A percentile compares a stretch with the other conserved stretches of the same genome.
These are phyloP conservation scores for Leuctra nigra DNA, from an alignment of 2,888 invertebrate genomes.

Conservation along the genomic window DNA sequence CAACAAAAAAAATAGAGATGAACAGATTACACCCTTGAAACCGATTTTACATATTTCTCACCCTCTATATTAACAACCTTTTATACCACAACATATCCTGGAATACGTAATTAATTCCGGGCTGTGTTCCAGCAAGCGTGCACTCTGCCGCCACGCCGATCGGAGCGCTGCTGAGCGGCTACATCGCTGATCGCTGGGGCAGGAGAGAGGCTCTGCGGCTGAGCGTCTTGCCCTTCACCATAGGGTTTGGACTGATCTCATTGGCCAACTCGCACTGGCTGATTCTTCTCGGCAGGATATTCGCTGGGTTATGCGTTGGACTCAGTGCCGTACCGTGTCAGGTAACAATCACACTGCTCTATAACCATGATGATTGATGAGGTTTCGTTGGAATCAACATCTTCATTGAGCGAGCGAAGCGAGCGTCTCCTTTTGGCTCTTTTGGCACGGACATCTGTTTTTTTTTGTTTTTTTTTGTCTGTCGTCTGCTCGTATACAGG, in stretches of 20 bases:
- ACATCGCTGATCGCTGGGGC: slow-evolving; percentile 63
- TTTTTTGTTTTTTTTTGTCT: no score
- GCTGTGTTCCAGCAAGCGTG: slow-evolving; percentile 64
- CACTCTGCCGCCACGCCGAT: slow-evolving; percentile 72
- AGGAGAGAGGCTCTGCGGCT: slow-evolving; percentile 57
- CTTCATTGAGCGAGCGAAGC: no score
- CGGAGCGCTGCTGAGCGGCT: slow-evolving; percentile 64
- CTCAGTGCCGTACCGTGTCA: slow-evolving; percentile 67
- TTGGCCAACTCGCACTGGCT: slow-evolving; percentile 18
- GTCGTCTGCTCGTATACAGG: no score
- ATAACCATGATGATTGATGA: no score
- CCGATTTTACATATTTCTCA: no score
- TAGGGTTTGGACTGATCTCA: slow-evolving; percentile 21
- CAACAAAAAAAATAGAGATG: no score
- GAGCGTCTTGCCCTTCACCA: slow-evolving; percentile 48
- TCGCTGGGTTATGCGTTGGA: slow-evolving; percentile 68
- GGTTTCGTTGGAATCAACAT: no score
- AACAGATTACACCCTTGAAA: no score
- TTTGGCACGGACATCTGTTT: no score
- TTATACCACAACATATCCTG: no score
- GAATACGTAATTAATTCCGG: slow-evolving; percentile 3
- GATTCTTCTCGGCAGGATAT: slow-evolving; percentile 52
- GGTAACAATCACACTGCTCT: slow-evolving; percentile 41
- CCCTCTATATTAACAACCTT: no score
- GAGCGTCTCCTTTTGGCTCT: no score